A percentile compares a stretch with the other conserved stretches of the same genome.
phyloP scores from a whole-genome alignment of 1,140 invertebrate species.

The Drosophila orosa region DNA sequence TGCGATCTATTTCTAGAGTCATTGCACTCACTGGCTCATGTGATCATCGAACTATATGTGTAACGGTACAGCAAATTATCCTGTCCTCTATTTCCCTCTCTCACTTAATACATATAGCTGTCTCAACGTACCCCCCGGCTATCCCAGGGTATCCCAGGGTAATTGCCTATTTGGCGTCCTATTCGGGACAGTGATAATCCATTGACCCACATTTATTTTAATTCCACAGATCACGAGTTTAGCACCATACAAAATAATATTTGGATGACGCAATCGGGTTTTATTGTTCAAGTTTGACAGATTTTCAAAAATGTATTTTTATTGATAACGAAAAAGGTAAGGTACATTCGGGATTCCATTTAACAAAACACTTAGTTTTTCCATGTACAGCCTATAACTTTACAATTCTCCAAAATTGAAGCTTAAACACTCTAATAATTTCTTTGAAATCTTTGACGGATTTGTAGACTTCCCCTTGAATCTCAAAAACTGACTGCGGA shows the following conservation, averaged over 20 bases:
- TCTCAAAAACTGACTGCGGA: slow-evolving; percentile 1
- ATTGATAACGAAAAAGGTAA: slow-evolving; percentile 27
- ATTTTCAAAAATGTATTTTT: slow-evolving; percentile 18
- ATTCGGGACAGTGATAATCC: slow-evolving; percentile 40
- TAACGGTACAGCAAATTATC: slow-evolving; percentile 22
- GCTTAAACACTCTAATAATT: background rate
- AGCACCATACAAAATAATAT: slow-evolving; percentile 26
- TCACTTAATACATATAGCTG: background rate
- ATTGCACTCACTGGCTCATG: slow-evolving; percentile 40
- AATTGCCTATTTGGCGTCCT: slow-evolving; percentile 16
- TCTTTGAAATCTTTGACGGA: background rate
- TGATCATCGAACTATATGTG: slow-evolving; percentile 40
- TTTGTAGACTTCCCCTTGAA: background rate
- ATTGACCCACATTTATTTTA: slow-evolving; percentile 54
- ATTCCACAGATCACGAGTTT: slow-evolving; percentile 24
- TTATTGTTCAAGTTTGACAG: slow-evolving; percentile 26
- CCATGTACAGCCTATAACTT: background rate
- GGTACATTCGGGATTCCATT: slow-evolving; percentile 1
- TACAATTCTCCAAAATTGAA: background rate
- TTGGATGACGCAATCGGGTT: slow-evolving; percentile 45
- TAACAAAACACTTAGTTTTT: background rate
- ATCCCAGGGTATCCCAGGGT: background rate
- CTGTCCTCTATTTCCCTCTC: background rate
- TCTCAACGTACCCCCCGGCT: background rate
- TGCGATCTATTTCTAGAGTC: slow-evolving; percentile 38